A percentile compares a stretch with the other conserved stretches of the same genome.
These are phyloP conservation scores for Trematomus loennbergii DNA, from an alignment of 2,113 vertebrate genomes.

Conservation along the genomic window DNA sequence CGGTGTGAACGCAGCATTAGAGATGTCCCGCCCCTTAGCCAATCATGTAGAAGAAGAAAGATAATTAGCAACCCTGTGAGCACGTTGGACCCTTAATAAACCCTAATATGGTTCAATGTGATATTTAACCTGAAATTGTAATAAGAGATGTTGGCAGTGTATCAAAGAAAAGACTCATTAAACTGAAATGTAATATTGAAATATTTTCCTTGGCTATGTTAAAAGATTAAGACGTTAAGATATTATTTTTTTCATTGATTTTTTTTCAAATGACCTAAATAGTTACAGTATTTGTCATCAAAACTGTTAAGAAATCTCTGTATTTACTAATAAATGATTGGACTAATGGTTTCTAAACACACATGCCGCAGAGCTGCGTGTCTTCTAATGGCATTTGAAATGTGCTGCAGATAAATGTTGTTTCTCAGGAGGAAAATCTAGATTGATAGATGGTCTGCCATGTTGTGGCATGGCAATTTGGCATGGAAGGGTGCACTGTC, in stretches of 20 bases:
- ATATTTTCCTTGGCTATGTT: neutral
- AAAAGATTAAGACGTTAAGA: neutral
- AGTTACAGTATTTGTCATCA: neutral
- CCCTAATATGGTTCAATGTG: neutral
- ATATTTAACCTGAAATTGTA: neutral
- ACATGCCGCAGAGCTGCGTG: neutral
- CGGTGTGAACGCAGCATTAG: no score
- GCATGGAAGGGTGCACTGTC: slow-evolving; percentile 57
- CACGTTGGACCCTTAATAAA: neutral
- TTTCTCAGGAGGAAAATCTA: slow-evolving; percentile 27
- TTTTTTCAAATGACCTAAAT: neutral
- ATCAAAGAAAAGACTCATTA: neutral
- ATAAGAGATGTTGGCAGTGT: no score
- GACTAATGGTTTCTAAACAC: neutral
- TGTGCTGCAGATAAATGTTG: slow-evolving; percentile 23
- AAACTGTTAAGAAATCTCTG: no score
- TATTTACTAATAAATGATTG: neutral
- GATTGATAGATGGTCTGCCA: slow-evolving; percentile 67
- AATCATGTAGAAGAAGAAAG: no score
- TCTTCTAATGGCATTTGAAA: slow-evolving; percentile 14
- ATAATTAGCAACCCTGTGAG: neutral
- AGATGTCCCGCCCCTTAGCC: no score
- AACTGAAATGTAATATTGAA: neutral
- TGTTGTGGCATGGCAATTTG: slow-evolving; percentile 67
- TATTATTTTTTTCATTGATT: no score